These are phyloP conservation scores for Sebastes goodei DNA, from an alignment of 2,797 vertebrate species.

Conservation along the genomic window DNA sequence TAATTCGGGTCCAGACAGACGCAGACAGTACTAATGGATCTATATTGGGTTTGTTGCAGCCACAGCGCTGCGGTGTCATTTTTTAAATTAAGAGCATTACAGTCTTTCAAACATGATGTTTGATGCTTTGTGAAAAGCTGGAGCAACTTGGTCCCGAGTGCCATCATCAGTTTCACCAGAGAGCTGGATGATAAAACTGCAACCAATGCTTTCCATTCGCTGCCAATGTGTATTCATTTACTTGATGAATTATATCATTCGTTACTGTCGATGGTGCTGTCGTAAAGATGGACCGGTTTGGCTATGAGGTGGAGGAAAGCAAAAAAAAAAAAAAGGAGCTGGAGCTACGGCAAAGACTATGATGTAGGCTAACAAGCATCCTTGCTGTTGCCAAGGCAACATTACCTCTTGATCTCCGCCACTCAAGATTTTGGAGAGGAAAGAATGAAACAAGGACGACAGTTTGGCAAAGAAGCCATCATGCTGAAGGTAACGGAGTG, in stretches of 20 bases:
- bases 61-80: slow-evolving; percentile 12
- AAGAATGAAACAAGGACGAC: slow-evolving; percentile 86
- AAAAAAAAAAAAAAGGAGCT: neutral
- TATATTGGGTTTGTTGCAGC: neutral
- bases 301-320: slow-evolving; percentile 38
- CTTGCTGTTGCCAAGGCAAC: slow-evolving; percentile 61
- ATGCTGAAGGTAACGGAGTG: slow-evolving; percentile 81
- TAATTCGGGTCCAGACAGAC: slow-evolving; percentile 39
- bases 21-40: slow-evolving; percentile 18
- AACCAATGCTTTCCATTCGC: slow-evolving; percentile 14
- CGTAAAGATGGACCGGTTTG: slow-evolving; percentile 30
- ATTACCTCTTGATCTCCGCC: slow-evolving; percentile 86
- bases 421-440: slow-evolving; percentile 84
- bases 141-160: neutral
- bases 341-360: slow-evolving; percentile 43
- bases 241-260: slow-evolving; percentile 47
- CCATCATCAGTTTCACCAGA: slow-evolving; percentile 21
- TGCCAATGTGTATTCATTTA: slow-evolving; percentile 37
- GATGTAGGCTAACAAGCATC: slow-evolving; percentile 44
- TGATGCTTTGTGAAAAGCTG: slow-evolving; percentile 6
- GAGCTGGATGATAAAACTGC: slow-evolving; percentile 34
- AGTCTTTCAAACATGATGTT: slow-evolving; percentile 1
- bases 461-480: slow-evolving; percentile 89
- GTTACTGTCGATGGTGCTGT: slow-evolving; percentile 27
- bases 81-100: slow-evolving; percentile 13